Evolutionary conservation across 2,797 vertebrate genomes (phyloP).

Genomic region (Atherinosoma microstoma): DNA sequence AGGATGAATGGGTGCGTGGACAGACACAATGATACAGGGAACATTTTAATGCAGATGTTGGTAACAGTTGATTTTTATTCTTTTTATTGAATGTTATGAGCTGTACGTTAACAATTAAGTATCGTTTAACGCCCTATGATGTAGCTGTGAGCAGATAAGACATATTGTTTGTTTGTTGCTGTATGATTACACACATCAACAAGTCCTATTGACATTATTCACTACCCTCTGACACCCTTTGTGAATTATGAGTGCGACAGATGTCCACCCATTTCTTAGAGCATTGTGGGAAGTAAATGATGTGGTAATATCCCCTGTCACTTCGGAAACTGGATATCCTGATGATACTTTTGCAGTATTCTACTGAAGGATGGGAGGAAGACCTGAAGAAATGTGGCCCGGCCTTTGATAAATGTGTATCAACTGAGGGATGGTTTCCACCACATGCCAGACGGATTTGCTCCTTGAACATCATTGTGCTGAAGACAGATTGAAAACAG

Average conservation of each 20-base stretch:
- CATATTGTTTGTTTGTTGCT: background rate
- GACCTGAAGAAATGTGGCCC: background rate
- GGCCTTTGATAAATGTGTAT: background rate
- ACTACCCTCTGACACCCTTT: background rate
- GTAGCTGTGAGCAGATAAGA: background rate
- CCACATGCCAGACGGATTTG: background rate
- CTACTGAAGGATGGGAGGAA: background rate
- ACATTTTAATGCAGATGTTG: slow-evolving; percentile 34
- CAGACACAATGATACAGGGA: slow-evolving; percentile 33
- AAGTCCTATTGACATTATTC: slow-evolving; percentile 3
- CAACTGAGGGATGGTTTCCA: background rate
- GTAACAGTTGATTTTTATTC: slow-evolving; percentile 14
- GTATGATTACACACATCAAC: slow-evolving; percentile 4
- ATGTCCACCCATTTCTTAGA: background rate
- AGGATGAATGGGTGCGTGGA: slow-evolving; percentile 52
- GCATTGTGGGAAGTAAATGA: slow-evolving; percentile 22
- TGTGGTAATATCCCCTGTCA: slow-evolving; percentile 6
- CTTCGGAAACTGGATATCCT: background rate
- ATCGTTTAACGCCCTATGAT: background rate
- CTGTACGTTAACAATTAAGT: slow-evolving; percentile 4
- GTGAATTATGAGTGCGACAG: background rate
- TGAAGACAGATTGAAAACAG: background rate
- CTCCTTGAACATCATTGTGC: background rate
- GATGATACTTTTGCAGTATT: background rate
- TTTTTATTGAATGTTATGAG: slow-evolving; percentile 11